Conservation (phyloP, 2,888 invertebrate species). For the Alloscopus bannaensis region DNA sequence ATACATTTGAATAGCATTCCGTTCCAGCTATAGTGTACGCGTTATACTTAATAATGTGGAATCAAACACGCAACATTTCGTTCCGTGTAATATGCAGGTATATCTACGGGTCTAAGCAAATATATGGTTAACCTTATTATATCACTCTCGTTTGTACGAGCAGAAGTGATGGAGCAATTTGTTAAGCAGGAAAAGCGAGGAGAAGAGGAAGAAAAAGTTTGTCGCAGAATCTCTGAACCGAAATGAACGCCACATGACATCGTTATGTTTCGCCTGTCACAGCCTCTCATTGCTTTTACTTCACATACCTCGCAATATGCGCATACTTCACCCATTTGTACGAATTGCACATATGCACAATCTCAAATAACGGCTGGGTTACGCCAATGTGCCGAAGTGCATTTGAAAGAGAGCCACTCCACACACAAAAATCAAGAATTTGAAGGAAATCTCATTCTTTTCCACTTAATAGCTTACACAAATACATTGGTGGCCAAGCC, state of each 20-base stretch:
- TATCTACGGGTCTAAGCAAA: background rate
- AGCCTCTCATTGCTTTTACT: conserved; percentile 3
- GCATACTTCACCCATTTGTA: conserved; percentile 15
- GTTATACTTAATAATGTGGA: background rate
- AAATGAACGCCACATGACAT: conserved; percentile 17
- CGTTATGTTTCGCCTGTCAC: conserved; percentile 3
- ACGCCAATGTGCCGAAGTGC: background rate
- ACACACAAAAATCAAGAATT: background rate
- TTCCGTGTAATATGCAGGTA: too few relatives aligned
- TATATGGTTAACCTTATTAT: background rate
- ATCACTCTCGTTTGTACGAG: background rate
- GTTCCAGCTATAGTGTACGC: conserved; percentile 8
- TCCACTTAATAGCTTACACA: background rate
- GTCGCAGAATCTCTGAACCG: conserved; percentile 17
- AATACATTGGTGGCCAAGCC: too few relatives aligned
- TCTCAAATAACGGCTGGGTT: conserved; percentile 19
- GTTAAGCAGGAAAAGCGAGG: conserved; percentile 15
- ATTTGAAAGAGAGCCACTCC: background rate
- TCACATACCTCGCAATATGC: conserved; percentile 16
- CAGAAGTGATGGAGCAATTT: background rate
- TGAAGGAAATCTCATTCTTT: background rate
- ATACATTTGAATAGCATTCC: conserved; percentile 27
- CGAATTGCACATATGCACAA: conserved; percentile 3
- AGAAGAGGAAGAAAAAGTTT: conserved; percentile 16
- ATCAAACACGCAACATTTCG: too few relatives aligned